These are phyloP conservation scores for Phataginus tricuspis DNA, from an alignment of 2,797 vertebrate genomes.

Conservation along the genomic window DNA sequence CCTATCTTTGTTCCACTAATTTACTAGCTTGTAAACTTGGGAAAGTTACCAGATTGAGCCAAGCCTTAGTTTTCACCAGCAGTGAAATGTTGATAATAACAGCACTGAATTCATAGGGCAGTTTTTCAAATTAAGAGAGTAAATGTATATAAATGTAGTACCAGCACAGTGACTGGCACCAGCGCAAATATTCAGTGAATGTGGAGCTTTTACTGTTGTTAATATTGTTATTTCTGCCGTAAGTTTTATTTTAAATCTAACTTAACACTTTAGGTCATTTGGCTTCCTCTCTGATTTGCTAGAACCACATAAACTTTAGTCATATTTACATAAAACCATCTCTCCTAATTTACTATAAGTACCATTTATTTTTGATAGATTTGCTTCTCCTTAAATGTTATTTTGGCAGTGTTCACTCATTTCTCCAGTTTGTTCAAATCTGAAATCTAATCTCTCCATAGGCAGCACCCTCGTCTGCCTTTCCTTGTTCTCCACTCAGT, in stretches of 20 bases:
- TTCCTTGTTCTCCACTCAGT: background rate
- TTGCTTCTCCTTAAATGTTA: background rate
- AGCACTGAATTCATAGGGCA: background rate
- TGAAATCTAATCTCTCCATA: conserved; percentile 4
- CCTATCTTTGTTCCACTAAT: background rate
- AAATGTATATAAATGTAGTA: background rate
- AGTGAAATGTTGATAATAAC: background rate
- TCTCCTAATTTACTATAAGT: background rate
- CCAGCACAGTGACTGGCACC: background rate
- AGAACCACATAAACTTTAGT: background rate
- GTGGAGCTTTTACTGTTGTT: background rate
- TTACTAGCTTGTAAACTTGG: background rate
- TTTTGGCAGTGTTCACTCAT: background rate
- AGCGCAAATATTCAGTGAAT: background rate
- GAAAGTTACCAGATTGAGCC: background rate
- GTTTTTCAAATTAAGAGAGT: background rate
- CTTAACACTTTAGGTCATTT: background rate
- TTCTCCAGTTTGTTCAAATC: conserved; percentile 14
- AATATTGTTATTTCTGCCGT: background rate
- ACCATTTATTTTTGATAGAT: conserved; percentile 13
- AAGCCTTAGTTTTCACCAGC: background rate
- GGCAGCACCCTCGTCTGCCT: background rate
- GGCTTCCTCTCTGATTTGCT: background rate
- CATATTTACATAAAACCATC: background rate
- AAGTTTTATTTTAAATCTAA: conserved; percentile 13